Conservation (phyloP, 2,113 vertebrate species). For the Leucopsar rothschildi region DNA sequence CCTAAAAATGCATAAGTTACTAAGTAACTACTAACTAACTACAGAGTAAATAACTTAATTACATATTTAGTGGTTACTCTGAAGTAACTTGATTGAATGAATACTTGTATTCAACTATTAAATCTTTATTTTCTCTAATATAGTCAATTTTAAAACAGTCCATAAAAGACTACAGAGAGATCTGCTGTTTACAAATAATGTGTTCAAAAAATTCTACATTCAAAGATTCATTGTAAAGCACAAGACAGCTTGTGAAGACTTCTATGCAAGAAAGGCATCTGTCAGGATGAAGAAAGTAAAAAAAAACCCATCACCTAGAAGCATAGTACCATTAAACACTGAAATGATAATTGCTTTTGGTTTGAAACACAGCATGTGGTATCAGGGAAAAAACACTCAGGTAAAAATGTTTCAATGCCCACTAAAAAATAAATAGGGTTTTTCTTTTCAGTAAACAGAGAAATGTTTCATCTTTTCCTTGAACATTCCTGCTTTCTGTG, state of each 20-base stretch:
- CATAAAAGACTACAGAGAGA: background rate
- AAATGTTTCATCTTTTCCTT: slow-evolving; percentile 40
- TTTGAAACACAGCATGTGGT: background rate
- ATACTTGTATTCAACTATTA: background rate
- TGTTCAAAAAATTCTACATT: background rate
- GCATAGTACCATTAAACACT: background rate
- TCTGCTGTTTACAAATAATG: slow-evolving; percentile 11
- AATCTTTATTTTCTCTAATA: background rate
- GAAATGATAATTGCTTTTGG: background rate
- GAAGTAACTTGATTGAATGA: background rate
- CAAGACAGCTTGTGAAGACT: background rate
- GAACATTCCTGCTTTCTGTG: background rate
- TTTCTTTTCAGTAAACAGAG: slow-evolving; percentile 47
- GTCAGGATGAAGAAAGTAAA: background rate
- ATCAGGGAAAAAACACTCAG: background rate
- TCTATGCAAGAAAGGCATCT: background rate
- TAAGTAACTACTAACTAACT: background rate
- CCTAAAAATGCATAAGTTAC: background rate
- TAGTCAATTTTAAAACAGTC: background rate
- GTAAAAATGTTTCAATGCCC: slow-evolving; percentile 23
- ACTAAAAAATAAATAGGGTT: slow-evolving; percentile 5
- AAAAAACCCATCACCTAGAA: background rate
- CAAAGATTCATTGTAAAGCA: background rate
- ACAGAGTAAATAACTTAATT: background rate
- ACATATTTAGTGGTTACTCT: background rate